Evolutionary conservation across 2,113 vertebrate species (phyloP), one percentile per base, ranked within the genome.

Genomic region (Odontesthes bonariensis): DNA sequence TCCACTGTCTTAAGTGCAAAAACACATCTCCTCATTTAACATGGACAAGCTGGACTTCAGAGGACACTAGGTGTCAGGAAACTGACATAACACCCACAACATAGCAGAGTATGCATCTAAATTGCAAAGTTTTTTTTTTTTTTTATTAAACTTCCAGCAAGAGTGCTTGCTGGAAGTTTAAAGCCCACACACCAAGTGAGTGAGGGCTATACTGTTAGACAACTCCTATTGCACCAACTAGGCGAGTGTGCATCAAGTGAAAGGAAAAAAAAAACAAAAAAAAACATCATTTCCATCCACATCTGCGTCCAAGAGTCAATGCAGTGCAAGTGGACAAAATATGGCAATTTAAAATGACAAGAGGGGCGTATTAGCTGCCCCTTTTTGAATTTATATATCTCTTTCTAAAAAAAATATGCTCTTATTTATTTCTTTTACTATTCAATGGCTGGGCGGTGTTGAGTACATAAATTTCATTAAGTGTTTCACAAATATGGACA

Each of bases 301-400:
- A 62, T 61, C 70, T 54, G 59, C 71, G 20, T 64, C 27, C 61
- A 65, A 73, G 74, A 84, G 69, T 82, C 80, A 75, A 60, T 65
- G 82, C 69, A 85, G 86, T 82, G 83, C 86, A 86, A 87, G 73
- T 69, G 77, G 76, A 87, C 84, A 82, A 72, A 77, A 83, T 88
- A 84, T 92, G 86, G 86, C 79, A 77, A 88, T 79, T 61, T 79
- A 74, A 38, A 77, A 76, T 53, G 73, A 57, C 31, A 74, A 40
- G 47, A 54, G 49, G 74, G 68, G 76, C 81, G 6, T 66, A 73
- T 79, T 79, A 87, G 79, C 81, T 69, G 79, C 82, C 82, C 62
- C 17, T 49, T 42, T 69, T 73, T 47, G 16, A 62, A 79, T 67
- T 46, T 67, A 69, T 76, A 77, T 40, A 77, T 12, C 74, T 65